phyloP scores from a whole-genome alignment of 2,113 vertebrate genomes.

The Amphiprion percula region DNA sequence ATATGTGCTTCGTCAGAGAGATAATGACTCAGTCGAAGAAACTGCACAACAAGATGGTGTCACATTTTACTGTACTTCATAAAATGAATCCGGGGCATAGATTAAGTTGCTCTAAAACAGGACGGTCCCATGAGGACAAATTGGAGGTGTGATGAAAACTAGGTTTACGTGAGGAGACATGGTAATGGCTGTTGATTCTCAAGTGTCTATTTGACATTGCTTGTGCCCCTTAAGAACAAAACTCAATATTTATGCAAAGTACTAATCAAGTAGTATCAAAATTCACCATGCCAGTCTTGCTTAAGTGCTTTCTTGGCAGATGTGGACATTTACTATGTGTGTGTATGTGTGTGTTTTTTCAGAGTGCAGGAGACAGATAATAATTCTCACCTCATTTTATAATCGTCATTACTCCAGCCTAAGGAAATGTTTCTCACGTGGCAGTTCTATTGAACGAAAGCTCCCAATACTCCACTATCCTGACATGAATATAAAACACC shows the following conservation, averaged over 20 bases:
- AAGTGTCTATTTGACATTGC: conserved; percentile 74
- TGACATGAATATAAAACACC: conserved; percentile 78
- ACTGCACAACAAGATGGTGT: conserved; percentile 45
- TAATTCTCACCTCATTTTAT: conserved; percentile 65
- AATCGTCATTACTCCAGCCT: conserved; percentile 49
- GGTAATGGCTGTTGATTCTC: conserved; percentile 68
- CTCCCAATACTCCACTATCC: conserved; percentile 39
- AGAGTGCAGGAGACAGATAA: conserved; percentile 39
- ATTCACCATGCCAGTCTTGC: conserved; percentile 70
- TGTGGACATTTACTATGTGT: conserved; percentile 46
- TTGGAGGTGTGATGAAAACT: conserved; percentile 53
- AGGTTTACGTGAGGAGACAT: conserved; percentile 59
- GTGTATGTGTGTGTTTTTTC: conserved; percentile 30
- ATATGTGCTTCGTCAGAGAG: conserved; percentile 56
- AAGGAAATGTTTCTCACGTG: conserved; percentile 57
- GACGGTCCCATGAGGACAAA: conserved; percentile 45
- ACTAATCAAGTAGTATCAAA: conserved; percentile 72
- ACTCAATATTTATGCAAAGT: conserved; percentile 67
- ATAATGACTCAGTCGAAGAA: conserved; percentile 65
- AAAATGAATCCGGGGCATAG: conserved; percentile 54
- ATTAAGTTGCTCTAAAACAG: conserved; percentile 54
- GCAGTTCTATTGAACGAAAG: conserved; percentile 49
- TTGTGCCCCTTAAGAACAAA: conserved; percentile 62
- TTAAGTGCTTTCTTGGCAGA: conserved; percentile 82
- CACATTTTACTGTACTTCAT: conserved; percentile 55